Evolutionary conservation across 2,888 invertebrate species (phyloP).

Genomic region (Norana najaformis): DNA sequence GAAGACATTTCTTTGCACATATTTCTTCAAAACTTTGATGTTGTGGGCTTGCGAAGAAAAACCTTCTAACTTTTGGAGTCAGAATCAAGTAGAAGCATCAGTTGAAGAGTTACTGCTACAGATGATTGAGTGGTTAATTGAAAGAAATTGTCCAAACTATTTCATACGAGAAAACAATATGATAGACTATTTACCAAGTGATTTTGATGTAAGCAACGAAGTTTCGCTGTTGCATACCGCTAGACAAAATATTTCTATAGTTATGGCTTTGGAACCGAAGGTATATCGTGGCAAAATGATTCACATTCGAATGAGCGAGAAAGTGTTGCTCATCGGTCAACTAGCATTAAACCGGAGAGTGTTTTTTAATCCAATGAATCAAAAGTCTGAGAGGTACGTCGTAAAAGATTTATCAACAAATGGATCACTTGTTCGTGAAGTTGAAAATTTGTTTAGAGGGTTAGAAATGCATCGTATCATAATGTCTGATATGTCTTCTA

Average conservation of each 20-base stretch:
- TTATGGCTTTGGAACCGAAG: background rate
- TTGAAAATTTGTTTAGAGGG: background rate
- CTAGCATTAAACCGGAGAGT: background rate
- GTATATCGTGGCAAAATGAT: background rate
- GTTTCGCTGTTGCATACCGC: background rate
- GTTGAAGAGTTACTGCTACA: background rate
- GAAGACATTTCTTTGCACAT: background rate
- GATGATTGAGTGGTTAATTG: slow-evolving; percentile 5
- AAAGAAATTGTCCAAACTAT: background rate
- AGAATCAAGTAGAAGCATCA: background rate
- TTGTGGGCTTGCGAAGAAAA: slow-evolving; percentile 15
- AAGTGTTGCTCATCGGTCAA: background rate
- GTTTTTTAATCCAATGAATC: background rate
- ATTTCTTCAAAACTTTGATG: slow-evolving; percentile 1
- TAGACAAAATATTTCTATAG: background rate
- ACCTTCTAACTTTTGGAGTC: background rate
- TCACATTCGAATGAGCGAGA: background rate
- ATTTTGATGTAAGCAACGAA: background rate
- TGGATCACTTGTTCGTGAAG: background rate
- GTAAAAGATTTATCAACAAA: background rate
- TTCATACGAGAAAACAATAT: slow-evolving; percentile 15
- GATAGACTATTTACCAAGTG: background rate
- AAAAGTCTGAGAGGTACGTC: background rate
- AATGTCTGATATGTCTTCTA: background rate
- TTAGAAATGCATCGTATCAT: background rate